Conservation (phyloP, 2,113 vertebrate species). For the Phaetusa simplex region DNA sequence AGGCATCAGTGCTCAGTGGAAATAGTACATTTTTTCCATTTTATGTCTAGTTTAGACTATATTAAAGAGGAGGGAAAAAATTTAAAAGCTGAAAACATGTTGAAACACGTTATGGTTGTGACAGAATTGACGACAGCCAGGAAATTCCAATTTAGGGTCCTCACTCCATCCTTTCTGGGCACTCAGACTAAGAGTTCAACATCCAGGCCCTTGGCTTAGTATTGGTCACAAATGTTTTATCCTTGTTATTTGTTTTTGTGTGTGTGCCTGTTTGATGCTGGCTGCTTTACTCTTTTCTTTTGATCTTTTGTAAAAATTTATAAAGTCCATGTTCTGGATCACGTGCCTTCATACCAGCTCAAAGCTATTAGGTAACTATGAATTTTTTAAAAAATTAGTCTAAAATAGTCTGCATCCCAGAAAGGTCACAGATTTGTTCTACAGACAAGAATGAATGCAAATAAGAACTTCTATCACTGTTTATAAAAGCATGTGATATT, state of each 20-base stretch:
- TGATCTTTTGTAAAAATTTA: conserved; percentile 12
- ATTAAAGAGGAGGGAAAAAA: conserved; percentile 68
- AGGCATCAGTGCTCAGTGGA: conserved; percentile 68
- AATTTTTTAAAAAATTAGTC: not conserved
- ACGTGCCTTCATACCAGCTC: not conserved
- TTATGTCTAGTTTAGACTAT: conserved; percentile 67
- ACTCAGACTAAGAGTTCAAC: not conserved
- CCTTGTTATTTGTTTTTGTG: conserved; percentile 1
- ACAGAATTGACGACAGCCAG: conserved; percentile 60
- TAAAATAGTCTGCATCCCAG: not conserved
- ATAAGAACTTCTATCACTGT: not conserved
- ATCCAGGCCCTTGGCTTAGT: conserved; percentile 12
- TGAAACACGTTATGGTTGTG: conserved; percentile 52
- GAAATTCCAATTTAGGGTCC: conserved; percentile 56
- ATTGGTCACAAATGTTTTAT: not conserved
- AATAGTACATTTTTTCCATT: conserved; percentile 74
- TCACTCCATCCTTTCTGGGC: conserved; percentile 52
- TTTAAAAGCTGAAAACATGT: conserved; percentile 64
- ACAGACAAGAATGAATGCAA: conserved; percentile 24
- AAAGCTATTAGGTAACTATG: conserved; percentile 1
- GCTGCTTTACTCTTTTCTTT: not conserved
- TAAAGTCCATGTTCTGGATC: not conserved
- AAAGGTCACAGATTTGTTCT: conserved; percentile 36
- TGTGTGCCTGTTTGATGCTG: conserved; percentile 4
- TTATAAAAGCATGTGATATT: conserved; percentile 31